Evolutionary conservation across 92 coral and sea anemone species (phyloP).

Genomic region (Galaxea fascicularis): DNA sequence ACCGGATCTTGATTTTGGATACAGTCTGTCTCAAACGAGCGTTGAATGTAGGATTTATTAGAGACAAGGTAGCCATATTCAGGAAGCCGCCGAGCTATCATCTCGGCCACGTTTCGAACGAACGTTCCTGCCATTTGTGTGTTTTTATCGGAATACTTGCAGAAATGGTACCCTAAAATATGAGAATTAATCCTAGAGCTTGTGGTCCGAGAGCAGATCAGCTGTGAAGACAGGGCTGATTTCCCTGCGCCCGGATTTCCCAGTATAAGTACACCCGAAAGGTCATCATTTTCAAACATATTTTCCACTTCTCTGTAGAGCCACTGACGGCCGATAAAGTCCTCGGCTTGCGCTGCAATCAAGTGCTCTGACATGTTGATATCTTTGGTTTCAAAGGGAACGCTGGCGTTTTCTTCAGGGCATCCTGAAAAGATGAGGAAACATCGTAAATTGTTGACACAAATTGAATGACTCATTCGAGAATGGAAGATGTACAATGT

Average conservation of each 20-base stretch:
- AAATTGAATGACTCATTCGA: not conserved
- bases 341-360: conserved; percentile 6
- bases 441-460: not conserved
- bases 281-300: not conserved
- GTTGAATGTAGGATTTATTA: conserved; percentile 58
- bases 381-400: conserved; percentile 15
- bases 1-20: conserved; percentile 59
- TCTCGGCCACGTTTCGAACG: conserved; percentile 85
- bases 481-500: too few relatives aligned
- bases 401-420: not conserved
- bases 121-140: conserved; percentile 80
- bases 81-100: conserved; percentile 69
- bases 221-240: conserved; percentile 79
- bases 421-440: conserved; percentile 7
- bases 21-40: conserved; percentile 62
- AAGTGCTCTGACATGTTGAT: conserved; percentile 1
- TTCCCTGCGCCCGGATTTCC: conserved; percentile 81
- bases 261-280: conserved; percentile 47
- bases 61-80: conserved; percentile 59
- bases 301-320: conserved; percentile 11
- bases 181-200: conserved; percentile 72
- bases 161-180: conserved; percentile 86
- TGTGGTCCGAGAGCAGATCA: conserved; percentile 82
- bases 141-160: conserved; percentile 76
- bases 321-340: conserved; percentile 29